Conservation (phyloP, 2,797 vertebrate species). For the Melanotaenia nigrans region DNA sequence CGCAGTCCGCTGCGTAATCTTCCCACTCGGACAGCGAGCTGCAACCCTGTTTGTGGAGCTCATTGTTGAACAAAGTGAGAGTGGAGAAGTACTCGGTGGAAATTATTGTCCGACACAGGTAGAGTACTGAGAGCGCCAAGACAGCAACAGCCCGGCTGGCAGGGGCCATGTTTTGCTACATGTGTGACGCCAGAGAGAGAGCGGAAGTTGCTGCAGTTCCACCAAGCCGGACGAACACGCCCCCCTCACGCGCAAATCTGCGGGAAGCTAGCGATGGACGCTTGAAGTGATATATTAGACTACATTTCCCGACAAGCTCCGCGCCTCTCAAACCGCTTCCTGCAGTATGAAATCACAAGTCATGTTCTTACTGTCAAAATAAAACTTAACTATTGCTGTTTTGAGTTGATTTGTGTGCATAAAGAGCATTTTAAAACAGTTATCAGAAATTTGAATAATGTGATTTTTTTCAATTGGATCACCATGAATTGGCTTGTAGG, state of each 20-base stretch:
- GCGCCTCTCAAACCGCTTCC: constrained; percentile 30
- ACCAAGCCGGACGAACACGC: constrained; percentile 4
- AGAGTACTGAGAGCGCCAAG: constrained; percentile 72
- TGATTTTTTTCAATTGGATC: no score
- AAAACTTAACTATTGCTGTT: constrained; percentile 1
- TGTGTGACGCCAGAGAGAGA: constrained; percentile 70
- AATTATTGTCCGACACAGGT: constrained; percentile 58
- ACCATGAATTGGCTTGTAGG: no score
- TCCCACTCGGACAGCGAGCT: constrained; percentile 85
- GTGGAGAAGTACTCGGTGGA: constrained; percentile 83
- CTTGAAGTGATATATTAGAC: constrained; percentile 17
- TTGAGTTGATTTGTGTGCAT: background rate
- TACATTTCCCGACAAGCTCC: constrained; percentile 64
- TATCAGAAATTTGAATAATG: no score
- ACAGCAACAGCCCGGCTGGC: constrained; percentile 76
- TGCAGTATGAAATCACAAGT: background rate
- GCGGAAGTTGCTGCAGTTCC: constrained; percentile 64
- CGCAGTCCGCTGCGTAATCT: constrained; percentile 85
- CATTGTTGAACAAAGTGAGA: constrained; percentile 82
- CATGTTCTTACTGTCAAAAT: constrained; percentile 30
- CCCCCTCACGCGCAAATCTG: constrained; percentile 23
- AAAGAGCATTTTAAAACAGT: background rate
- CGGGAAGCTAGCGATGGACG: background rate
- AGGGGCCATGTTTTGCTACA: constrained; percentile 84
- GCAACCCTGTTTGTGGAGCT: constrained; percentile 84